Evolutionary conservation across 2,113 vertebrate species (phyloP), one percentile per base, ranked within the genome.

Genomic region (Amphilophus citrinellus): DNA sequence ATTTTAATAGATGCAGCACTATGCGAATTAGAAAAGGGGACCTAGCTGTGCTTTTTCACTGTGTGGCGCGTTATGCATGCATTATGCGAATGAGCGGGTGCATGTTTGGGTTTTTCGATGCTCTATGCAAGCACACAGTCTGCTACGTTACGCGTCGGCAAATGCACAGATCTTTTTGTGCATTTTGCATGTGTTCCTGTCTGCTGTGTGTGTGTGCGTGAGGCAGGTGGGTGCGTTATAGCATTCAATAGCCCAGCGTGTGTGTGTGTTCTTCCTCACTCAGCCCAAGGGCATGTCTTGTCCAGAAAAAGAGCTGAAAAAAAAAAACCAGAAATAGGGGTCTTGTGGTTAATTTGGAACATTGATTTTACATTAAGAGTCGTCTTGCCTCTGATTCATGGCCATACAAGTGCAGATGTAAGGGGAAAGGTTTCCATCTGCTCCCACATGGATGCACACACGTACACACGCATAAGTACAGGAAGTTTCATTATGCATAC

Each of bases 361-460:
- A 96, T 96, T 82, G 96, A 96, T 96, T 96, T 93, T 86, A 88
- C 91, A 95, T 96, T 96, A 96, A 93, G 92, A 80, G 89, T 63
- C 30, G 90, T 93, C 93, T 93, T 65, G 59, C 78, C 60, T 37
- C 90, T 93, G 93, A 96, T 95, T 93, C 93, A 89, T 85, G 77
- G 89, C 87, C 77, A 62, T 62, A 82, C 87, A 42, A 79, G 89
- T 86, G 89, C 95, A 91, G 93, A 91, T 93, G 89, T 89, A 89
- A 91, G 75, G 87, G 87, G 84, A 89, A 92, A 84, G 87, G 77
- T 76, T 87, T 82, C 50, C 80, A 53, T 86, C 90, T 50, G 78
- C 77, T 76, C 78, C 37, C 71, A 22, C 90, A 61, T 30, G 22
- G 50, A 59, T 44, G 63, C 78, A 35, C 80, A 66, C 73, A 59